phyloP scores from a whole-genome alignment of 2,888 invertebrate species.

The Rhaphigaster nebulosa region DNA sequence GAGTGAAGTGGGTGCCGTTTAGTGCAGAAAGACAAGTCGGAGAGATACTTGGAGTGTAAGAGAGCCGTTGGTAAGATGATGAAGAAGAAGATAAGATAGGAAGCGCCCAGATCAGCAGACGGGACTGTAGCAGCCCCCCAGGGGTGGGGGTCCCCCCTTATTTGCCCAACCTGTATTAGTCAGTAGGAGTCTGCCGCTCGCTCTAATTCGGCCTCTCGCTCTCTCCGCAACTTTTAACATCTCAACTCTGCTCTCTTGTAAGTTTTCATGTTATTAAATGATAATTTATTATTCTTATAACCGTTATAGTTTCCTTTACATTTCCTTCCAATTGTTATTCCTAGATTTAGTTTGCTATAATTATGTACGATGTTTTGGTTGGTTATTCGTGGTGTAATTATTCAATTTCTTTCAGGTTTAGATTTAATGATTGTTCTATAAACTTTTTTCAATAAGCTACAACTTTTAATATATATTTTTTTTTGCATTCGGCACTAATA shows the following conservation, averaged over 20 bases:
- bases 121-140: not conserved
- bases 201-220: too few species aligned
- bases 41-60: not conserved
- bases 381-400: too few species aligned
- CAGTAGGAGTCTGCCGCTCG: not conserved
- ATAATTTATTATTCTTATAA: not conserved
- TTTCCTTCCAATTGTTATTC: too few species aligned
- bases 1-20: not conserved
- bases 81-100: conserved; percentile 2
- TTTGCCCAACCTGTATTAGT: conserved; percentile 10
- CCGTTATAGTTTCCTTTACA: too few species aligned
- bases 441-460: too few species aligned
- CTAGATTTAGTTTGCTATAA: too few species aligned
- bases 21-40: not conserved
- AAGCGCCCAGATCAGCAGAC: conserved; percentile 35
- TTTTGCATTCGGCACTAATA: too few species aligned
- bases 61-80: not conserved
- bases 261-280: not conserved
- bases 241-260: not conserved
- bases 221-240: not conserved
- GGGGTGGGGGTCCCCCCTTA: conserved; percentile 45
- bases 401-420: too few species aligned
- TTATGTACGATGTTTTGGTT: too few species aligned
- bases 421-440: too few species aligned
- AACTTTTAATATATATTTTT: too few species aligned